Evolutionary conservation across 2,888 invertebrate genomes (phyloP).

Genomic region (Dastarcus helophoroides): DNA sequence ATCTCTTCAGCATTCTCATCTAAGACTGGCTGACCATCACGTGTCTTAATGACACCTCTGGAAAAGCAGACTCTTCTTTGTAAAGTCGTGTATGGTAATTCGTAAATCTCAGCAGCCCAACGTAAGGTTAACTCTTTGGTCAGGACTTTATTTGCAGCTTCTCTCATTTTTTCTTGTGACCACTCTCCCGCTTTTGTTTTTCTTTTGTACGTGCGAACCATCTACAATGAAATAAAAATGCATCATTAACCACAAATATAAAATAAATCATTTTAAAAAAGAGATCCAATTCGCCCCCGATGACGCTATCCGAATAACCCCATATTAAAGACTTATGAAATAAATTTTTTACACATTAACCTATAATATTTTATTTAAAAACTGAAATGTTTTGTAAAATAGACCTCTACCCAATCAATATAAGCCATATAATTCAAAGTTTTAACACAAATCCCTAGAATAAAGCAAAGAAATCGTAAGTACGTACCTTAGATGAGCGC

Average conservation of each 20-base stretch:
- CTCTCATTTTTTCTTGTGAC: background rate
- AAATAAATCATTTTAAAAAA: too few relatives aligned
- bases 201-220: slow-evolving; percentile 1
- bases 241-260: background rate
- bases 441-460: too few relatives aligned
- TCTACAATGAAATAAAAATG: slow-evolving; percentile 1
- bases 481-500: too few relatives aligned
- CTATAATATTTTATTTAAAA: too few relatives aligned
- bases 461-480: too few relatives aligned
- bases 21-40: slow-evolving; percentile 1
- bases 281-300: too few relatives aligned
- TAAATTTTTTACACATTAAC: too few relatives aligned
- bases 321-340: too few relatives aligned
- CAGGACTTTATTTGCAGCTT: slow-evolving; percentile 1
- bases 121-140: background rate
- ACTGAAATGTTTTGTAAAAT: too few relatives aligned
- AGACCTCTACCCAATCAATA: too few relatives aligned
- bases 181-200: background rate
- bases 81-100: slow-evolving; percentile 1
- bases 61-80: background rate
- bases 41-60: slow-evolving; percentile 1
- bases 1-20: slow-evolving; percentile 1
- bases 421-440: too few relatives aligned
- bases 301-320: too few relatives aligned
- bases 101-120: slow-evolving; percentile 1